A percentile compares a stretch with the other conserved stretches of the same genome.
These are phyloP conservation scores for Tachycineta bicolor DNA, from an alignment of 2,113 vertebrate genomes.

Conservation along the genomic window DNA sequence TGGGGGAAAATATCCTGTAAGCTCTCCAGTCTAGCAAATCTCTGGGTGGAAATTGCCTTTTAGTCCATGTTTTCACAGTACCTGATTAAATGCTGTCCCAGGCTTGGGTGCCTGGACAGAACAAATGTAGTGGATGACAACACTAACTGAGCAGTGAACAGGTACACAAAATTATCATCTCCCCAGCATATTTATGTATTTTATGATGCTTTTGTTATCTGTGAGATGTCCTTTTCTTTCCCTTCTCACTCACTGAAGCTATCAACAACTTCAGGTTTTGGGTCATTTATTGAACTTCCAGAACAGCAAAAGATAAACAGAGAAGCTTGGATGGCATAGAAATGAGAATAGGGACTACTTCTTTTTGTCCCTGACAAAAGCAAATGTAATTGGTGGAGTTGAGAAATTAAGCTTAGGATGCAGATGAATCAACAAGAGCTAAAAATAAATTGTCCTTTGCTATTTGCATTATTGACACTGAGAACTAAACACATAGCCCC, in stretches of 20 bases:
- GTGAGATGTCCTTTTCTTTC: not conserved
- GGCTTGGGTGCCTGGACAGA: not conserved
- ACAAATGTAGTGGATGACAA: not conserved
- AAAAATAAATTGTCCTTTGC: not conserved
- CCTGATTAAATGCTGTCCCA: not conserved
- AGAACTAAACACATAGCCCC: constrained; percentile 26
- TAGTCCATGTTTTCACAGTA: not conserved
- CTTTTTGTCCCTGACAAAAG: not conserved
- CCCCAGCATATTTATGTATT: not conserved
- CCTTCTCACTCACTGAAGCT: not conserved
- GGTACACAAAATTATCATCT: not conserved
- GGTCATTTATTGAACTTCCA: not conserved
- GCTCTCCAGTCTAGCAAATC: not conserved
- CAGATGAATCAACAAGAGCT: not conserved
- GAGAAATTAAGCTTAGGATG: not conserved
- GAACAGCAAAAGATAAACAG: not conserved
- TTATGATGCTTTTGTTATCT: not conserved
- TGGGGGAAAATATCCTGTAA: not conserved
- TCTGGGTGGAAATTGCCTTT: not conserved
- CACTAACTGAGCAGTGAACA: not conserved
- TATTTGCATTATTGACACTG: constrained; percentile 31
- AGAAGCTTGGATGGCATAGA: not conserved
- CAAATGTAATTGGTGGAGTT: not conserved
- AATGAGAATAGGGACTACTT: not conserved
- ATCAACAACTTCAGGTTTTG: not conserved